phyloP scores from a whole-genome alignment of 2,113 vertebrate species.

The Hoplias malabaricus region DNA sequence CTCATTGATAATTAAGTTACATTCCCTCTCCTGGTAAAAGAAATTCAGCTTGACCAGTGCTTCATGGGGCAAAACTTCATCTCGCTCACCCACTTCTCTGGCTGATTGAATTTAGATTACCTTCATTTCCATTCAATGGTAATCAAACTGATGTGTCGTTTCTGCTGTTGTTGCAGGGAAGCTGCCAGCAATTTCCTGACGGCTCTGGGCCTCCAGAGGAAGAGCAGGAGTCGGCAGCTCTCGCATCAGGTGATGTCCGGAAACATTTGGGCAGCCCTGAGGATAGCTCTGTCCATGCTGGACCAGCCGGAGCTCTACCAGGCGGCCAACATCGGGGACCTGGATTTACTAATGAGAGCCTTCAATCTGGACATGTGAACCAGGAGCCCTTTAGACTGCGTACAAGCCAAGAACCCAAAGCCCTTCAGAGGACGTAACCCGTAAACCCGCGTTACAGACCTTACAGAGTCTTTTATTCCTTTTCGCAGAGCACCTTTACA shows the following conservation, averaged over 20 bases:
- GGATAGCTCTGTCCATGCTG: conserved; percentile 96
- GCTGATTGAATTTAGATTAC: neutral
- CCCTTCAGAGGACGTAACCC: conserved; percentile 47
- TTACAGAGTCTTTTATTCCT: neutral
- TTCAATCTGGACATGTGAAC: conserved; percentile 91
- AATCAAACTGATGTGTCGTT: neutral
- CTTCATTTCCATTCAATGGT: neutral
- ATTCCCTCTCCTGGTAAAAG: too few relatives aligned
- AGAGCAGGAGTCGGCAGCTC: conserved; percentile 91
- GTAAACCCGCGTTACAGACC: conserved; percentile 4
- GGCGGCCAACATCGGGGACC: conserved; percentile 93
- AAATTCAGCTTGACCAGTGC: neutral
- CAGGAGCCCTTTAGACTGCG: conserved; percentile 37
- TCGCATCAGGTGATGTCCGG: conserved; percentile 93
- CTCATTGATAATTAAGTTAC: neutral
- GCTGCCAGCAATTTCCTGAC: conserved; percentile 97
- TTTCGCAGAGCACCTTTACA: conserved; percentile 63
- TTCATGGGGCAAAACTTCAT: neutral
- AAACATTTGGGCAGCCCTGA: conserved; percentile 96
- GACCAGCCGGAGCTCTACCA: conserved; percentile 97
- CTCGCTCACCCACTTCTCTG: neutral
- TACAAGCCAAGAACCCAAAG: conserved; percentile 69
- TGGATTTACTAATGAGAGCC: conserved; percentile 92
- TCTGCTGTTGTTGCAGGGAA: conserved; percentile 76
- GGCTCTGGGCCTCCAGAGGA: conserved; percentile 92